Conservation (phyloP, 2,113 vertebrate species). For the Brachyhypopomus occidentalis region DNA sequence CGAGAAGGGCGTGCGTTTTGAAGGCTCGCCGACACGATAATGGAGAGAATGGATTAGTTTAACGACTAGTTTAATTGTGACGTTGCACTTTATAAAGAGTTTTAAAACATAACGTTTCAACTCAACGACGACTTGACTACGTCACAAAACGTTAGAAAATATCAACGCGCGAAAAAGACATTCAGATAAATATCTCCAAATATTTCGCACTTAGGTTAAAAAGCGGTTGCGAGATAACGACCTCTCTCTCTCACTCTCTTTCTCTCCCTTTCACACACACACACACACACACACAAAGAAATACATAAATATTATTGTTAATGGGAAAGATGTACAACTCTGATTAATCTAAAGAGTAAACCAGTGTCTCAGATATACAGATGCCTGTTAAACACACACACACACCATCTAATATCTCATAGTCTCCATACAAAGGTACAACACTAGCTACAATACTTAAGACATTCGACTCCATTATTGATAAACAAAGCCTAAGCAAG, state of each 20-base stretch:
- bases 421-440: background rate
- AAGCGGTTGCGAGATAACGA: too few relatives aligned
- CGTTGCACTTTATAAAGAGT: background rate
- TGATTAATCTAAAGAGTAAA: constrained; percentile 23
- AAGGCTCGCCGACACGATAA: background rate
- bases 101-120: too few relatives aligned
- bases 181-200: background rate
- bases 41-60: background rate
- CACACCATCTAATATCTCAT: background rate
- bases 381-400: constrained; percentile 9
- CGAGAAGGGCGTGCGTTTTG: too few relatives aligned
- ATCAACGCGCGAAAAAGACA: background rate
- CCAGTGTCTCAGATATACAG: background rate
- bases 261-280: background rate
- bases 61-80: background rate
- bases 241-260: background rate
- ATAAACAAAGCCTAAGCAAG: background rate
- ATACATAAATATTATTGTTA: constrained; percentile 21
- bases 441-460: background rate
- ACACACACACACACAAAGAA: background rate
- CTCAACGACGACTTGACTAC: too few relatives aligned
- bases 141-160: too few relatives aligned
- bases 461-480: background rate
- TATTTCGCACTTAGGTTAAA: too few relatives aligned
- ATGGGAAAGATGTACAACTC: constrained; percentile 30